A percentile compares a stretch with the other conserved stretches of the same genome.
phyloP scores from a whole-genome alignment of 2,888 invertebrate genomes.

The Caenorhabditis japonica region DNA sequence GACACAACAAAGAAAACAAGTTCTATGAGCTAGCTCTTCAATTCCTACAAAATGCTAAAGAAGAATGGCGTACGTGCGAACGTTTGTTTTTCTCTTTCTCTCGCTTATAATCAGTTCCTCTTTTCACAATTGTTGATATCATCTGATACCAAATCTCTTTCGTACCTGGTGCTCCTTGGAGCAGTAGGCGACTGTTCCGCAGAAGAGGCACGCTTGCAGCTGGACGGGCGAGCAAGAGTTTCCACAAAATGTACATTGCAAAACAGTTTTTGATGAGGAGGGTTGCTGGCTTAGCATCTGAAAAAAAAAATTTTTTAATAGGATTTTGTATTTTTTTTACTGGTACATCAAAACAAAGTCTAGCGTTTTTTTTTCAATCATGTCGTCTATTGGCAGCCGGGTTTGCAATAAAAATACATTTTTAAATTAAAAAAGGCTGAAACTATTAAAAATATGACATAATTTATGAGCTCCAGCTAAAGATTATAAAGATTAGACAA shows the following conservation, averaged over 20 bases:
- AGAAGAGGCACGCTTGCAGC: constrained; percentile 55
- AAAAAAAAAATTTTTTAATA: neutral
- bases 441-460: too few species aligned
- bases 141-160: constrained; percentile 9
- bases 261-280: constrained; percentile 5
- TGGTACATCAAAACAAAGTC: too few species aligned
- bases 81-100: constrained; percentile 32
- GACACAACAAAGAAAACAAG: too few species aligned
- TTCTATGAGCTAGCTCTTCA: too few species aligned
- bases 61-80: constrained; percentile 36
- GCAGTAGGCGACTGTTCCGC: constrained; percentile 60
- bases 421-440: too few species aligned
- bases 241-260: constrained; percentile 33
- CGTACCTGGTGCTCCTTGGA: constrained; percentile 60
- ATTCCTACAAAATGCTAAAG: too few species aligned
- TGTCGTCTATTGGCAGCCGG: too few species aligned
- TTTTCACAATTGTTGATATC: constrained; percentile 12
- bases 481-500: too few species aligned
- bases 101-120: constrained; percentile 20
- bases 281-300: constrained; percentile 33
- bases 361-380: too few species aligned
- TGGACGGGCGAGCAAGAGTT: neutral
- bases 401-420: too few species aligned
- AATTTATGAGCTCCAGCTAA: too few species aligned
- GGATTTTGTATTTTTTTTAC: too few species aligned